A percentile compares a stretch with the other conserved stretches of the same genome.
These are phyloP conservation scores for Lampris megalopsis DNA, from an alignment of 2,113 vertebrate genomes.

Conservation along the genomic window DNA sequence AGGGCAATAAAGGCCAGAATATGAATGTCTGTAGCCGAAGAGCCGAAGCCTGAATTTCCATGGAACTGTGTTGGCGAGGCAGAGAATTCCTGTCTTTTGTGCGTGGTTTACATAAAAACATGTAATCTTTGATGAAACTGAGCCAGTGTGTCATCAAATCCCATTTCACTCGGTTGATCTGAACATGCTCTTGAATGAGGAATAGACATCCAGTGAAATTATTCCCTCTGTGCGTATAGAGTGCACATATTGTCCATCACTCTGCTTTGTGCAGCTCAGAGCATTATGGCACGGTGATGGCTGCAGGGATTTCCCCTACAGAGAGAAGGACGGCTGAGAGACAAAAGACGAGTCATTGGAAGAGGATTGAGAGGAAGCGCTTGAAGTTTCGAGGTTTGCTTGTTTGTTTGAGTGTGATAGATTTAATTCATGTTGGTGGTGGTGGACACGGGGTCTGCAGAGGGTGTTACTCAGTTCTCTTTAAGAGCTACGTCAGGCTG, in stretches of 20 bases:
- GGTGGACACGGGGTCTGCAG: slow-evolving; percentile 26
- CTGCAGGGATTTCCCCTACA: slow-evolving; percentile 22
- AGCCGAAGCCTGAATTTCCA: not conserved
- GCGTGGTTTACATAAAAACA: not conserved
- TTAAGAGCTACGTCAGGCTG: slow-evolving; percentile 52
- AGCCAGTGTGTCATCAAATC: slow-evolving; percentile 20
- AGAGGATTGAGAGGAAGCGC: slow-evolving; percentile 15
- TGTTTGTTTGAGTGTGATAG: slow-evolving; percentile 27
- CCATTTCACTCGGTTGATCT: slow-evolving; percentile 12
- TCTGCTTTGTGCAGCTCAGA: not conserved
- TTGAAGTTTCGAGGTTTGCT: slow-evolving; percentile 16
- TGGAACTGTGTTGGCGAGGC: slow-evolving; percentile 11
- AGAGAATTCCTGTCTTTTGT: not conserved
- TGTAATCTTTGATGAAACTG: not conserved
- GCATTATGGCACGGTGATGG: not conserved
- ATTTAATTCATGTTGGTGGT: not conserved
- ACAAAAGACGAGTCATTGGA: slow-evolving; percentile 50
- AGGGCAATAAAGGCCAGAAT: not conserved
- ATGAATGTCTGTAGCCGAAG: not conserved
- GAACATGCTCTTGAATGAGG: slow-evolving; percentile 18
- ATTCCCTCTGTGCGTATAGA: slow-evolving; percentile 34
- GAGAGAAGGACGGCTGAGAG: slow-evolving; percentile 11
- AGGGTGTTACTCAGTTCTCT: slow-evolving; percentile 66
- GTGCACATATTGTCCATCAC: slow-evolving; percentile 16
- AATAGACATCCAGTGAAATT: slow-evolving; percentile 20